A percentile compares a stretch with the other conserved stretches of the same genome.
Evolutionary conservation across 2,113 vertebrate genomes (phyloP).

Genomic region (Pterophyllum scalare): DNA sequence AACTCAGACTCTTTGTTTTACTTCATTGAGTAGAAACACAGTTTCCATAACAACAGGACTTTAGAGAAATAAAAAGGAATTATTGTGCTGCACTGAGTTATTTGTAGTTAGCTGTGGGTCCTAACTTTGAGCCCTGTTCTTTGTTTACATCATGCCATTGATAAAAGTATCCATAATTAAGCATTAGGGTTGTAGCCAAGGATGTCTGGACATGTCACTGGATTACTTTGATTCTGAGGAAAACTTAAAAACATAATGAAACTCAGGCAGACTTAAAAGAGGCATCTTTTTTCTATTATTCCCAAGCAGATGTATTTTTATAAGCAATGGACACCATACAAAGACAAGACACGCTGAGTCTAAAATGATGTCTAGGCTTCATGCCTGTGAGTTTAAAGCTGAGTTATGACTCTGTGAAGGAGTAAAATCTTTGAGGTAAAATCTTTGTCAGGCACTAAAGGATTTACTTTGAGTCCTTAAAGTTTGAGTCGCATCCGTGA

Average conservation of each 20-base stretch:
- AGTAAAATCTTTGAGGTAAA: background rate
- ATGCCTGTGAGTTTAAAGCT: background rate
- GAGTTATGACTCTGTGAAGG: background rate
- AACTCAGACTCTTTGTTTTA: background rate
- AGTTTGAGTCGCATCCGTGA: background rate
- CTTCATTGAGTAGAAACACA: background rate
- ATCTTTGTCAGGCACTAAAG: background rate
- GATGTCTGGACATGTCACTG: background rate
- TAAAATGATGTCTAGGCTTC: fast-evolving
- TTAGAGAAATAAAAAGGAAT: background rate
- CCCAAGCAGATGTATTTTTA: background rate
- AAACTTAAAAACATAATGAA: too few species aligned
- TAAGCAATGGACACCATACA: background rate
- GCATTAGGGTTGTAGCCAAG: background rate
- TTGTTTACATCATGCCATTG: background rate
- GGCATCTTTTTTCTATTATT: background rate
- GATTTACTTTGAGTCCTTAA: background rate
- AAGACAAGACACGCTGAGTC: background rate
- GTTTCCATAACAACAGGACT: background rate
- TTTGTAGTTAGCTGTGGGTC: background rate
- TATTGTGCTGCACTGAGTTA: background rate
- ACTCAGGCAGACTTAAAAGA: background rate
- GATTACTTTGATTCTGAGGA: background rate
- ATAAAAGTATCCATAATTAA: background rate
- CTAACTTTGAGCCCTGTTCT: background rate